Evolutionary conservation across 1,140 invertebrate species (phyloP), one percentile per base, ranked within the genome.

Genomic region (Archivesica marissinica): DNA sequence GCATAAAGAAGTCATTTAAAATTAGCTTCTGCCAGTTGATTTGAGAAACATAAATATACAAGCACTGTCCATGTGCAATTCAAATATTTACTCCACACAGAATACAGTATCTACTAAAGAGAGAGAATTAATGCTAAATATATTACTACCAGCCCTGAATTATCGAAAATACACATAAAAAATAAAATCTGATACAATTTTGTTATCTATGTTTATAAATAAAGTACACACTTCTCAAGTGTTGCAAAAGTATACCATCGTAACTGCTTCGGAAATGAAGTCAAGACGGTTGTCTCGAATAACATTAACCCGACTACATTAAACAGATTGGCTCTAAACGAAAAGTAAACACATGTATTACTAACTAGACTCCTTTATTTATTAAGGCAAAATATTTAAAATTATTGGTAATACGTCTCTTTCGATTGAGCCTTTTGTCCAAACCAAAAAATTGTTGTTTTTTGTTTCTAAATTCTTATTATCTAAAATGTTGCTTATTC

Each of bases 121-220:
- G 59, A 35, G 59, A 64, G 38, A 33, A 64, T 64, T 35, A 64
- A 64, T 64, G 59, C 33, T 64, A 64, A 35, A 64, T 17, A 17
- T 30, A 64, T 39, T 38, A 39, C 15, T 64, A 11, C 28, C 33
- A n/a, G 28, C 20, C 50, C 54, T 41, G 54, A 78, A 61, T 44
- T 61, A 61, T 39, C n/a, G 35, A 78, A 78, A 61, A 54, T 35
- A 64, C 56, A 78, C 76, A 64, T 78, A 59, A 78, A 78, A 59
- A 35, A 15, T 11, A 28, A 41, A 44, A 50, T 44, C 13, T 41
- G 52, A 74, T 75, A 74, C 80, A 47, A 44, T 30, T 59, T 50
- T 56, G 68, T 83, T 74, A 83, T 83, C 80, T 56, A 30, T 74
- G 80, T 83, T 61, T 75, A 74, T 59, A 83, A 61, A 83, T 59